Conservation (phyloP, 2,113 vertebrate species). For the Rhegmatorhina hoffmannsi region DNA sequence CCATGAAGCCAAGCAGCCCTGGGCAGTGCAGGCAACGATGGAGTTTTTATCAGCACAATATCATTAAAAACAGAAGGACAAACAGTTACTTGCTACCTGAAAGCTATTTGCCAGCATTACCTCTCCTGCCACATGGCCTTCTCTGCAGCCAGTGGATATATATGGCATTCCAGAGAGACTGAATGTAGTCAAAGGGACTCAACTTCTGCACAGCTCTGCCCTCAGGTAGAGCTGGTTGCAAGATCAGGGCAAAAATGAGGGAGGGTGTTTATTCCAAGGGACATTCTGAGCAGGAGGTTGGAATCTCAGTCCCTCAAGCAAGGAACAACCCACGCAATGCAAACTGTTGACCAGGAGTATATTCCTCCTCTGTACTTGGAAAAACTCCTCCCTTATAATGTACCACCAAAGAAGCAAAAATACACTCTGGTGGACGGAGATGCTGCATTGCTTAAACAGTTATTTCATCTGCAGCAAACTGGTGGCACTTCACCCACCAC, state of each 20-base stretch:
- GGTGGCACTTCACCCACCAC: constrained; percentile 7
- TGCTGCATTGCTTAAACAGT: neutral
- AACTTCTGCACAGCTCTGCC: neutral
- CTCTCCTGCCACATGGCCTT: neutral
- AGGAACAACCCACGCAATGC: neutral
- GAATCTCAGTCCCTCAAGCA: neutral
- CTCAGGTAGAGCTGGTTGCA: neutral
- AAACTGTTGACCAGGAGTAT: neutral
- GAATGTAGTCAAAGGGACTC: neutral
- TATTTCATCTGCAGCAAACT: neutral
- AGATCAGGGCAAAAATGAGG: rapidly evolving
- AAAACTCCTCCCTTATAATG: neutral
- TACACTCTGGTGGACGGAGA: neutral
- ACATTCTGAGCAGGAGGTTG: neutral
- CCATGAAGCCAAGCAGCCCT: neutral
- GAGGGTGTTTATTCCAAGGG: neutral
- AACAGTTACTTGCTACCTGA: neutral
- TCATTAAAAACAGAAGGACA: neutral
- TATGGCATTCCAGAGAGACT: neutral
- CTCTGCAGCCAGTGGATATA: neutral
- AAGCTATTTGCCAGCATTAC: neutral
- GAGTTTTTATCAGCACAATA: rapidly evolving
- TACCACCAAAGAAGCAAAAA: neutral
- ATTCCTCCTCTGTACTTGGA: neutral
- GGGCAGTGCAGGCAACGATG: neutral